These are phyloP conservation scores for Phalacrocorax carbo DNA, from an alignment of 2,113 vertebrate genomes.

Conservation along the genomic window DNA sequence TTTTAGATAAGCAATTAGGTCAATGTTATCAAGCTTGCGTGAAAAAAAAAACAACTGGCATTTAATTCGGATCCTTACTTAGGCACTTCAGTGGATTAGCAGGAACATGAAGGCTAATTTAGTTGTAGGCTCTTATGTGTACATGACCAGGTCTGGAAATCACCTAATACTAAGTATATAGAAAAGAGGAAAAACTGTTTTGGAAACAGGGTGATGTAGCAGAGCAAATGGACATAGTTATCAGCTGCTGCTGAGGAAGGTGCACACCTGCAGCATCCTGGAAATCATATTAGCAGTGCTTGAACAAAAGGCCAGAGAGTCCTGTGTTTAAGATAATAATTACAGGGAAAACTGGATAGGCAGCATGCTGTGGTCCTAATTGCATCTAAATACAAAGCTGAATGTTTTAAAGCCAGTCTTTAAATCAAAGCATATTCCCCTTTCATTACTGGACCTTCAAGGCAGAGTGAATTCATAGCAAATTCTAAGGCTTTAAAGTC, in stretches of 20 bases:
- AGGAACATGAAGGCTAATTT: background rate
- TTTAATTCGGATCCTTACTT: slow-evolving; percentile 5
- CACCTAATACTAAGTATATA: background rate
- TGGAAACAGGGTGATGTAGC: background rate
- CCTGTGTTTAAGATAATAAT: slow-evolving; percentile 51
- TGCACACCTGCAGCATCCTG: slow-evolving; percentile 36
- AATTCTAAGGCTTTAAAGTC: slow-evolving; percentile 55
- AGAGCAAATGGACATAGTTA: background rate
- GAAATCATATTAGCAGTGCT: slow-evolving; percentile 2
- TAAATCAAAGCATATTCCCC: slow-evolving; percentile 41
- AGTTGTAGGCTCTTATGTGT: background rate
- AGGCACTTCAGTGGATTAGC: background rate
- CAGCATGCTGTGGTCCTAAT: slow-evolving; percentile 51
- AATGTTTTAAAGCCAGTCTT: background rate
- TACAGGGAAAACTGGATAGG: slow-evolving; percentile 39
- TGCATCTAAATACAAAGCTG: slow-evolving; percentile 46
- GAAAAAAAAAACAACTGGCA: background rate
- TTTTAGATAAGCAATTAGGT: slow-evolving; percentile 27
- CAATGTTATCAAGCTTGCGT: background rate
- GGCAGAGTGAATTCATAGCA: slow-evolving; percentile 19
- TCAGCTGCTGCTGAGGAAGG: background rate
- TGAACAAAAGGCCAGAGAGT: slow-evolving; percentile 25
- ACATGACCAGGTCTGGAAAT: background rate
- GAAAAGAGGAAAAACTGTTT: background rate
- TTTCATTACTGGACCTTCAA: slow-evolving; percentile 58